Evolutionary conservation across 1,140 invertebrate species (phyloP), one percentile per base, ranked within the genome.

Genomic region (Drosophila pseudoobscura): DNA sequence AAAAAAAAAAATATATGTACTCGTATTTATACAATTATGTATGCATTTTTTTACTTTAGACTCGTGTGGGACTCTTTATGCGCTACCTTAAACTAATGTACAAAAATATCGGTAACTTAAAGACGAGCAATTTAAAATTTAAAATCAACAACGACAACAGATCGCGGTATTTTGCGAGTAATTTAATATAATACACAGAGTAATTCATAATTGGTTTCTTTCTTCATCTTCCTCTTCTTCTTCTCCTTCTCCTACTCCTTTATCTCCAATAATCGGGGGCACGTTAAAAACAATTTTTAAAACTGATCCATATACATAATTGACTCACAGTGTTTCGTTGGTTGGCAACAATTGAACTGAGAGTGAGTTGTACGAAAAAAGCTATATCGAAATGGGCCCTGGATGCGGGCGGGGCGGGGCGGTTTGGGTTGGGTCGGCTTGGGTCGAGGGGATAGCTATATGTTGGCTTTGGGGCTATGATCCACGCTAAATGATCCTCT

Each of bases 61-160:
- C 69, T 82, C 55, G 45, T 78, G 69, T 39, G 35, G 35, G 74
- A 73, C 69, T 69, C 63, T 70, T 82, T 77, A 65, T 24, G 39
- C 57, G 61, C 80, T 85, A 84, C 50, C 80, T 84, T 85, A 85
- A 74, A 63, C 78, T 85, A 85, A 66, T 87, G 77, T 85, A 85
- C 73, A 85, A 85, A 85, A 85, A 85, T 85, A 85, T 85, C 64
- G 49, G 58, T 87, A 87, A 85, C 82, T 80, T 84, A 85, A 66
- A 49, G 71, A 50, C 80, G 82, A 87, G 75, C 60, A 85, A 80
- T 69, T 76, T 56, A 76, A 79, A 65, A 66, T 71, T 73, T 59
- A 78, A 72, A 71, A 84, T 77, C 52, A 78, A 73, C 73, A 85
- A 60, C 68, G 76, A 85, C 79, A 83, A 76, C 78, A 72, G 66